Evolutionary conservation across 2,113 vertebrate genomes (phyloP).

Genomic region (Aix galericulata): DNA sequence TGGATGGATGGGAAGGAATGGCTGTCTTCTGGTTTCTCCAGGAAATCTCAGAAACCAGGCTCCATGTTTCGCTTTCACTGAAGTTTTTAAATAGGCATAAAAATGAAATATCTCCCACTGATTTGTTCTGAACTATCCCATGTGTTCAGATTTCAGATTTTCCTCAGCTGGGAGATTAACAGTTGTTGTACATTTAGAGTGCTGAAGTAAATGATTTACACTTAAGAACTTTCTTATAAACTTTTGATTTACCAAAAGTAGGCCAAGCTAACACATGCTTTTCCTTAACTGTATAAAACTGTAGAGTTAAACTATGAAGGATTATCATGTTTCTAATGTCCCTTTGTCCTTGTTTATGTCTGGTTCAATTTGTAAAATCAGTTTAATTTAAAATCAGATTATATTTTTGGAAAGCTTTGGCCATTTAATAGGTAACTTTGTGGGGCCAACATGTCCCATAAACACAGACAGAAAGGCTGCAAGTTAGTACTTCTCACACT

Average conservation of each 20-base stretch:
- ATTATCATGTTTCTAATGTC: neutral
- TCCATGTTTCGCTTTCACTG: neutral
- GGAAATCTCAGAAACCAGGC: neutral
- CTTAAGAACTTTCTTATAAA: neutral
- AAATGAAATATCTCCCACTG: neutral
- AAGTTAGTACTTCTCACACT: neutral
- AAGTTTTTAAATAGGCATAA: neutral
- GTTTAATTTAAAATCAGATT: neutral
- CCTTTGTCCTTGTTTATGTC: slow-evolving; percentile 19
- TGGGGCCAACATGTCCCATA: neutral
- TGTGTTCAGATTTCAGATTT: neutral
- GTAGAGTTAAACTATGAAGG: neutral
- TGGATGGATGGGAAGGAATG: neutral
- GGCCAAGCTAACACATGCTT: neutral
- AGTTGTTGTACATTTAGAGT: neutral
- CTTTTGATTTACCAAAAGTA: neutral
- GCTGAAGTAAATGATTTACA: neutral
- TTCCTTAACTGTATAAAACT: neutral
- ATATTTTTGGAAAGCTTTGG: neutral
- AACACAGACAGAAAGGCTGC: neutral
- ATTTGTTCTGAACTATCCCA: neutral
- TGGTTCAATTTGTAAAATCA: neutral
- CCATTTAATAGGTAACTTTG: neutral
- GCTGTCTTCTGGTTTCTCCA: neutral
- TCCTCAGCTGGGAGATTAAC: neutral